Evolutionary conservation across 1,140 invertebrate genomes (phyloP).

Genomic region (Drosophila busckii): DNA sequence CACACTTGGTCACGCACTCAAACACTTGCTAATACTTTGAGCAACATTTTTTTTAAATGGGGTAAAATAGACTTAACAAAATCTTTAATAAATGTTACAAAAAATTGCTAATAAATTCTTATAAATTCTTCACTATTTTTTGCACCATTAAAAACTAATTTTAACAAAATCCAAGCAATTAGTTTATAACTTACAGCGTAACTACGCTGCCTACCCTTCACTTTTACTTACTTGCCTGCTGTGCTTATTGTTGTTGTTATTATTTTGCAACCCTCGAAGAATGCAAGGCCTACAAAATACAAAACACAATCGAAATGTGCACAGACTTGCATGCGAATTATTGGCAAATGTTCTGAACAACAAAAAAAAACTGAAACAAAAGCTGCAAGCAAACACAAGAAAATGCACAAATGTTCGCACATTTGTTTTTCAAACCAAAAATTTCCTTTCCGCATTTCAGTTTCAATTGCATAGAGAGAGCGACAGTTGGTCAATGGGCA

Average conservation of each 20-base stretch:
- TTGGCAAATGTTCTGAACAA: conserved; percentile 66
- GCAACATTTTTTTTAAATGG: conserved; percentile 7
- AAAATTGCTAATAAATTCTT: too few relatives aligned
- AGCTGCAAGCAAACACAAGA: too few relatives aligned
- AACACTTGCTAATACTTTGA: conserved; percentile 6
- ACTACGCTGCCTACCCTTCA: too few relatives aligned
- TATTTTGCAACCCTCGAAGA: conserved; percentile 42
- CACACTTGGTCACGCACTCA: conserved; percentile 32
- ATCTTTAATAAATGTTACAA: too few relatives aligned
- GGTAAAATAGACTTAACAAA: too few relatives aligned
- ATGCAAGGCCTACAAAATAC: conserved; percentile 7
- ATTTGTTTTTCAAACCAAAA: too few relatives aligned
- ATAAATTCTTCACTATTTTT: too few relatives aligned
- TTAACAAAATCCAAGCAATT: too few relatives aligned
- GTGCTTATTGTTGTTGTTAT: not conserved
- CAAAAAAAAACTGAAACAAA: conserved; percentile 16
- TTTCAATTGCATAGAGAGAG: conserved; percentile 28
- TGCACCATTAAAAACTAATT: too few relatives aligned
- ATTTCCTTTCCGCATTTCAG: conserved; percentile 52
- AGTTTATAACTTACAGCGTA: too few relatives aligned
- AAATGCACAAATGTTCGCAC: conserved; percentile 47
- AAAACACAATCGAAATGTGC: conserved; percentile 41
- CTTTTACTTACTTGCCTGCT: not conserved
- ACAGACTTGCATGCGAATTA: conserved; percentile 67
- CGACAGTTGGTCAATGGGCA: conserved; percentile 63